Evolutionary conservation across 2,797 vertebrate genomes (phyloP).

Genomic region (Rhincodon typus): DNA sequence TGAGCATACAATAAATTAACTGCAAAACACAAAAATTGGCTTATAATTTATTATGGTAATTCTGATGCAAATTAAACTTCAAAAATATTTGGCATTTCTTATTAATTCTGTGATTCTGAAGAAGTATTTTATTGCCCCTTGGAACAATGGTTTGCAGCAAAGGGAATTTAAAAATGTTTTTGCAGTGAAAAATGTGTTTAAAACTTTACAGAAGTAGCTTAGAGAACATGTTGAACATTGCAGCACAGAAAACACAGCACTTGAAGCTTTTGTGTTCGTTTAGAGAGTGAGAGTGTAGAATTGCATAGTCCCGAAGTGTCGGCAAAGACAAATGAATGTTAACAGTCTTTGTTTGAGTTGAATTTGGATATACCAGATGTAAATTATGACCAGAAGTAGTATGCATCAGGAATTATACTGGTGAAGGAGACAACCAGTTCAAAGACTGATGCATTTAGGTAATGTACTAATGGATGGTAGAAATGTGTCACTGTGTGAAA

Average conservation of each 20-base stretch:
- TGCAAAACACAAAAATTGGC: background rate
- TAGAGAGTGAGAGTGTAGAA: background rate
- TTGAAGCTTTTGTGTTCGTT: background rate
- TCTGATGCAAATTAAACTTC: background rate
- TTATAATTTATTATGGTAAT: slow-evolving; percentile 17
- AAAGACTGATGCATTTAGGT: background rate
- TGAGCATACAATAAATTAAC: slow-evolving; percentile 13
- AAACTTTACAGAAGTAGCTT: background rate
- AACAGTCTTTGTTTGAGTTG: background rate
- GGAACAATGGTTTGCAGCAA: background rate
- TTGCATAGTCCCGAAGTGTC: background rate
- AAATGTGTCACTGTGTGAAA: background rate
- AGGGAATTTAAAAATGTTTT: background rate
- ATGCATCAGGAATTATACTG: background rate
- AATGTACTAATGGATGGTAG: background rate
- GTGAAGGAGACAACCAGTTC: background rate
- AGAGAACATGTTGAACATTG: background rate
- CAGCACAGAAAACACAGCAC: background rate
- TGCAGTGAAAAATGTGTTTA: background rate
- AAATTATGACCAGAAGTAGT: background rate
- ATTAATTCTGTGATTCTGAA: background rate
- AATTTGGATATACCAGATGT: background rate
- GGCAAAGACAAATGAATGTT: background rate
- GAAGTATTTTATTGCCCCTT: slow-evolving; percentile 5
- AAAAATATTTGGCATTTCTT: background rate